Evolutionary conservation across 2,888 invertebrate species (phyloP), one percentile per base, ranked within the genome.

Genomic region (Linnaemya tessellans): DNA sequence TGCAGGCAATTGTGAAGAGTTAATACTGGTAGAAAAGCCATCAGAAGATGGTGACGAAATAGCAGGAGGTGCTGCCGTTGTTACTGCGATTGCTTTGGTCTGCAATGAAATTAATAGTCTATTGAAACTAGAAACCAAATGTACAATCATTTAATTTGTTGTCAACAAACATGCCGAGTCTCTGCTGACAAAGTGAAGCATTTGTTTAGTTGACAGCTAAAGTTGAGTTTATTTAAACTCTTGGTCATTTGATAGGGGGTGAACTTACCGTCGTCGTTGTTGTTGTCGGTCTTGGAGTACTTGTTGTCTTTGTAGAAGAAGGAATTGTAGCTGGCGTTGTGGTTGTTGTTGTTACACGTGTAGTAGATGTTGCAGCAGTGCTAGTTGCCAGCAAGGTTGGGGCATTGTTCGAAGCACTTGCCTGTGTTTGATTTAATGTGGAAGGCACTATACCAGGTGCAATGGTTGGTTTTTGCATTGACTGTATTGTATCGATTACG

Each of bases 401-500:
- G 18, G 49, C 49, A 75, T 75, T 81, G 74, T 74, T 79, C 25
- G 83, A 51, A 80, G 77, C 78, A 80, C 70, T 81, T 13, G 80
- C 67, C 51, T 86, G 86, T 20, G 87, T 73, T 88, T 46, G 90
- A 88, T 18, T 77, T 41, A 56, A 64, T 46, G 25, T 84, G 18
- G 54, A 80, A 65, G 89, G 88, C 56, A 91, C 88, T 60, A 89
- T 88, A 13, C 78, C 90, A 88, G 92, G 89, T 84, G 91, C 89
- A 74, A 91, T 91, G 60, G 93, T 92, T n/a, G 92, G 90, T 74
- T 90, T 90, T 20, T 90, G 90, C 5, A 30, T 4, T 15, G 81
- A 35, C 8, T 91, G 90, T 54, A 92, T 87, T 54, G 91, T 92
- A 41, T 93, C 92, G 25, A 92, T 91, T 5, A 93, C 91, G 71